Percentiles rank a stretch among this genome's conserved stretches.
These are phyloP conservation scores for Mycalesis mineus DNA, from an alignment of 2,888 invertebrate genomes.

Conservation along the genomic window DNA sequence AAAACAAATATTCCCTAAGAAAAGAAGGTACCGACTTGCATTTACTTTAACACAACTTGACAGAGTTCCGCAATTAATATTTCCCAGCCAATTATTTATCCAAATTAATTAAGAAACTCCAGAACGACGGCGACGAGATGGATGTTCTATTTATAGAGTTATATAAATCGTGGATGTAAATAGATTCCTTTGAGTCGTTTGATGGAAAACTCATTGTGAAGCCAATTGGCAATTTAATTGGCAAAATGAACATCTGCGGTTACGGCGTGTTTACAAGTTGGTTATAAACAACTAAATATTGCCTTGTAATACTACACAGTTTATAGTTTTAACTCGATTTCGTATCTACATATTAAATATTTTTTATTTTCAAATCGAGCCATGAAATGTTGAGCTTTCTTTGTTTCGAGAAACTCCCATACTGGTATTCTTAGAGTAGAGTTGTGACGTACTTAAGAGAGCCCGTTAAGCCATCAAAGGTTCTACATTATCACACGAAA, in stretches of 20 bases:
- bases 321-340: too few relatives aligned
- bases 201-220: slow-evolving; percentile 42
- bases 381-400: too few relatives aligned
- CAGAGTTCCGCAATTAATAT: slow-evolving; percentile 12
- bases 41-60: background rate
- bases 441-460: too few relatives aligned
- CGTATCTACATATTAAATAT: too few relatives aligned
- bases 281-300: slow-evolving; percentile 6
- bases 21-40: background rate
- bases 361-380: too few relatives aligned
- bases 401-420: too few relatives aligned
- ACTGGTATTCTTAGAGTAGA: too few relatives aligned
- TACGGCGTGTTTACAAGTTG: slow-evolving; percentile 19
- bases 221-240: slow-evolving; percentile 49
- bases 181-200: slow-evolving; percentile 32
- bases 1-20: too few relatives aligned
- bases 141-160: background rate
- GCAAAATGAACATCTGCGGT: slow-evolving; percentile 52
- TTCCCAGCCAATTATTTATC: slow-evolving; percentile 17
- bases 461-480: too few relatives aligned
- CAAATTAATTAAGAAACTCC: slow-evolving; percentile 28
- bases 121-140: slow-evolving; percentile 4
- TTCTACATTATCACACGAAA: too few relatives aligned
- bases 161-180: slow-evolving; percentile 5
- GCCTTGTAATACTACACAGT: background rate